Evolutionary conservation across 1,140 invertebrate genomes (phyloP), one percentile per base, ranked within the genome.

Genomic region (Tenebrio molitor): DNA sequence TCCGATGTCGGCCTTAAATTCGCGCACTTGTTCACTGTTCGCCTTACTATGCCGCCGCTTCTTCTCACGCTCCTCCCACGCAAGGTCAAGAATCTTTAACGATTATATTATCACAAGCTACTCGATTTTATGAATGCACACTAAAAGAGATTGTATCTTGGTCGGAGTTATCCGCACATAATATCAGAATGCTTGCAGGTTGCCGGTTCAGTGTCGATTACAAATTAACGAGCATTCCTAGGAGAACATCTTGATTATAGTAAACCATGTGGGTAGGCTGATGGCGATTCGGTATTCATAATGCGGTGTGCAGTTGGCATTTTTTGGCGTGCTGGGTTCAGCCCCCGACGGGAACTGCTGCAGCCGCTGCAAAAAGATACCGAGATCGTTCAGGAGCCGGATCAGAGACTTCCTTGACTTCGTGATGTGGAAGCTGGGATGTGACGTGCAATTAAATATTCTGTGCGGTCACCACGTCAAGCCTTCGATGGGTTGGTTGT

Each of bases 41-140:
- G 21, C 10, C 19, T 25, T 15, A 21, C 19, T 23, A 44, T 25
- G 39, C 69, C 44, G 39, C 62, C 62, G 70, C 62, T 34, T 42
- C 39, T 72, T 71, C 70, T 72, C 70, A 72, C 70, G 62, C 63
- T 46, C 62, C 70, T 65, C 70, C 70, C 34, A 72, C 70, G 70
- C 70, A 66, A 72, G 70, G 70, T 72, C 70, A 72, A 72, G 70
- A 66, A 71, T 72, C 62, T 72, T 66, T 64, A 66, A 72, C 70
- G 70, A 72, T 66, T 65, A 36, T 64, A 72, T 72, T 72, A 72
- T 65, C 69, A 65, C 53, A 72, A 53, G 41, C 58, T 50, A 66
- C 41, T 66, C 17, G 62, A 65, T 53, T 72, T 53, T 41, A 72
- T 72, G 63, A 66, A 66, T 66, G 46, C 46, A 25, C 42, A 46